These are phyloP conservation scores for Synanthedon andrenaeformis DNA, from an alignment of 2,888 invertebrate species.

Conservation along the genomic window DNA sequence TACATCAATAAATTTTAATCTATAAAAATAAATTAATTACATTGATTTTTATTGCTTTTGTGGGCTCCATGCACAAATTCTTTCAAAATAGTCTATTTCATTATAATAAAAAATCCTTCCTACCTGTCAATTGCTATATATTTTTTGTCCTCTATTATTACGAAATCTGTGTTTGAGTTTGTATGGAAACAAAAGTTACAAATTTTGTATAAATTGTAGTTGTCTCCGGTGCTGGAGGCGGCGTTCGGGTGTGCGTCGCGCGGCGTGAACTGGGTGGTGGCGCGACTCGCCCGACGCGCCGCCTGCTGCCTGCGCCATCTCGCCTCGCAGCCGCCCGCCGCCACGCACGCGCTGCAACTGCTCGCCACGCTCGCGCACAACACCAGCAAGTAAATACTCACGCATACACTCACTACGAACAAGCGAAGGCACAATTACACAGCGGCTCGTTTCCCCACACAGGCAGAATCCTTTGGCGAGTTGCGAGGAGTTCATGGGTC, in stretches of 20 bases:
- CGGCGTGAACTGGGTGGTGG: conserved; percentile 44
- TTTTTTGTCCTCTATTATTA: too few species aligned
- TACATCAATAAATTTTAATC: too few species aligned
- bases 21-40: too few species aligned
- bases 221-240: conserved; percentile 40
- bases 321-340: conserved; percentile 20
- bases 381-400: conserved; percentile 13
- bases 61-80: too few species aligned
- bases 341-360: conserved; percentile 14
- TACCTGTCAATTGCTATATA: too few species aligned
- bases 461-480: conserved; percentile 50
- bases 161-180: too few species aligned
- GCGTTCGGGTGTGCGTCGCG: conserved; percentile 44
- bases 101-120: too few species aligned
- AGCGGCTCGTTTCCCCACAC: conserved; percentile 1
- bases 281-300: conserved; percentile 39
- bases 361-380: conserved; percentile 17
- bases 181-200: too few species aligned
- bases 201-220: conserved; percentile 17
- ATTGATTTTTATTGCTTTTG: too few species aligned
- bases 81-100: too few species aligned
- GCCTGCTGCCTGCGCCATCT: conserved; percentile 35
- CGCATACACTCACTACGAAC: not conserved
- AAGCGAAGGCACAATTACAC: not conserved
- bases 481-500: conserved; percentile 50